These are phyloP conservation scores for Podabrus alpinus DNA, from an alignment of 2,888 invertebrate species.

Conservation along the genomic window DNA sequence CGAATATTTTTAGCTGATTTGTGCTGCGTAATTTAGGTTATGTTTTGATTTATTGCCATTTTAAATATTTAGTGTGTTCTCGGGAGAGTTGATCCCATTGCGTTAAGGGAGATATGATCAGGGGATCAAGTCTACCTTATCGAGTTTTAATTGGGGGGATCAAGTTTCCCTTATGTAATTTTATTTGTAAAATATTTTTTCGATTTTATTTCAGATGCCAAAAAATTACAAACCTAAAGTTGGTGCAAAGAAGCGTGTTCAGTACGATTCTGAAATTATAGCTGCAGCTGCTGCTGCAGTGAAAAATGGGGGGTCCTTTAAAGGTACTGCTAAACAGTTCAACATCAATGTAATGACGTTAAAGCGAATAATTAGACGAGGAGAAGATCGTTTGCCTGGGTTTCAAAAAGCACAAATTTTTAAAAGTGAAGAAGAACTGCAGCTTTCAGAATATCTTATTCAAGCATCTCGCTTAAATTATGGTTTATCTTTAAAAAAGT, in stretches of 20 bases:
- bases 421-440: neutral
- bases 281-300: slow-evolving; percentile 1
- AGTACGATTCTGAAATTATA: neutral
- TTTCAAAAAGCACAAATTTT: slow-evolving; percentile 6
- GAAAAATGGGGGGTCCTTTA: slow-evolving; percentile 1
- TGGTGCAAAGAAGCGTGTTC: slow-evolving; percentile 6
- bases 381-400: slow-evolving; percentile 6
- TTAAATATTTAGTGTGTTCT: no score
- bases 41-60: no score
- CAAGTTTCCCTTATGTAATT: neutral
- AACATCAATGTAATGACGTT: neutral
- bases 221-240: slow-evolving; percentile 5
- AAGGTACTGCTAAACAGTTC: neutral
- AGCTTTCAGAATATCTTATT: slow-evolving; percentile 6
- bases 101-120: no score
- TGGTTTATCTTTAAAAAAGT: no score
- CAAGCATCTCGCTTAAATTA: slow-evolving; percentile 8
- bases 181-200: neutral
- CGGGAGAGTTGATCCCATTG: no score
- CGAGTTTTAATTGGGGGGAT: no score
- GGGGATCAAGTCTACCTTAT: no score
- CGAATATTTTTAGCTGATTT: no score
- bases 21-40: no score
- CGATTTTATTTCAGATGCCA: slow-evolving; percentile 2
- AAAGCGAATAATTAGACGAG: slow-evolving; percentile 2